Conservation (phyloP, 2,797 vertebrate species). For the Knipowitschia caucasica region DNA sequence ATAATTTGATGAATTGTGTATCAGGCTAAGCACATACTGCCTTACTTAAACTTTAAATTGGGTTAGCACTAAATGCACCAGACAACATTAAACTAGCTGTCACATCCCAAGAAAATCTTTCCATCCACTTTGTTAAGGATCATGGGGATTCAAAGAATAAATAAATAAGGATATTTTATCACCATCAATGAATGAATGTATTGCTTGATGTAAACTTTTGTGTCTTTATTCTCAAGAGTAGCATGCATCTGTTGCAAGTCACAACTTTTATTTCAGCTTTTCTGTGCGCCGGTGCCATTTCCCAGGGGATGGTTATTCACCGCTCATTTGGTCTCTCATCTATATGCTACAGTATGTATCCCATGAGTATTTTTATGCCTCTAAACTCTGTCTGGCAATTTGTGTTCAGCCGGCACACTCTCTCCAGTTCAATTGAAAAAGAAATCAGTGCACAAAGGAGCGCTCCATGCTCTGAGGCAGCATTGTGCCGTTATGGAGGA, state of each 20-base stretch:
- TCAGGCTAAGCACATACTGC: too few relatives aligned
- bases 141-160: too few relatives aligned
- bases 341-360: constrained; percentile 27
- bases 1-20: too few relatives aligned
- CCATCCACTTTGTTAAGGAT: too few relatives aligned
- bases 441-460: constrained; percentile 13
- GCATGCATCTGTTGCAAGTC: constrained; percentile 16
- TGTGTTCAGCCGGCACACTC: constrained; percentile 10
- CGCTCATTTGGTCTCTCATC: constrained; percentile 34
- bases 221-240: not conserved
- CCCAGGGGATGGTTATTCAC: constrained; percentile 28
- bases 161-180: too few relatives aligned
- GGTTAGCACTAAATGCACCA: too few relatives aligned
- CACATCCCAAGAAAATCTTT: too few relatives aligned
- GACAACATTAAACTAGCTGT: too few relatives aligned
- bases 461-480: constrained; percentile 5
- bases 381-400: constrained; percentile 21
- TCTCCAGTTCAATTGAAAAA: constrained; percentile 8
- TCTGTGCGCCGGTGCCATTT: constrained; percentile 13
- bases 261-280: constrained; percentile 16
- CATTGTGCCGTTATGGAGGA: constrained; percentile 18
- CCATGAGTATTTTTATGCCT: constrained; percentile 30
- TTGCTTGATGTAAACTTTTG: not conserved
- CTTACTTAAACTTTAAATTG: too few relatives aligned
- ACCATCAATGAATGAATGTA: not conserved